Percentiles rank a stretch among this genome's conserved stretches.
phyloP scores from a whole-genome alignment of 2,888 invertebrate species.

The Pammene aurita region DNA sequence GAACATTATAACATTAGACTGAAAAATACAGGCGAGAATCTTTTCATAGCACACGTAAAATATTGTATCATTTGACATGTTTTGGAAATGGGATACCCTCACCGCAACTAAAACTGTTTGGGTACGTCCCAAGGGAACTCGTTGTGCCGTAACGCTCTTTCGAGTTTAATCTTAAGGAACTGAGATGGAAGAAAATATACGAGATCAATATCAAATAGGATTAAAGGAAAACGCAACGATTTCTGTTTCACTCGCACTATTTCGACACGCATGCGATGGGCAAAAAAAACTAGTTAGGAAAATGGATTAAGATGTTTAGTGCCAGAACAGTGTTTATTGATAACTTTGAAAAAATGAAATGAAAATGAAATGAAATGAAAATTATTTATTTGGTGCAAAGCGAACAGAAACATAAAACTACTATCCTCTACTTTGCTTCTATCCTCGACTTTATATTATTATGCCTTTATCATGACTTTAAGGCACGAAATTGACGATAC shows the following conservation, averaged over 20 bases:
- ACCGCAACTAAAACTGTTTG: constrained; percentile 25
- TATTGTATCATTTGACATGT: constrained; percentile 32
- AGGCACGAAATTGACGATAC: too few relatives aligned
- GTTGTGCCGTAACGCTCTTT: constrained; percentile 22
- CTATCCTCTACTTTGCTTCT: too few relatives aligned
- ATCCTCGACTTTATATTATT: too few relatives aligned
- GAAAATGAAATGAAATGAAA: too few relatives aligned
- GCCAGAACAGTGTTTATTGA: too few relatives aligned
- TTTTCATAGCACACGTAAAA: constrained; percentile 1
- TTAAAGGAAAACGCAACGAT: constrained; percentile 13
- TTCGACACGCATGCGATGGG: not conserved
- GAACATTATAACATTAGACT: not conserved
- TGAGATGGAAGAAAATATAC: constrained; percentile 26
- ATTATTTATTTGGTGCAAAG: too few relatives aligned
- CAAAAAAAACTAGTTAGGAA: not conserved
- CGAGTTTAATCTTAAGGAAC: constrained; percentile 28
- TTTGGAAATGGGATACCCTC: constrained; percentile 23
- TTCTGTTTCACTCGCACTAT: constrained; percentile 21
- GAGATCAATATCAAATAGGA: constrained; percentile 33
- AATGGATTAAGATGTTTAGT: too few relatives aligned
- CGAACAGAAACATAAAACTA: too few relatives aligned
- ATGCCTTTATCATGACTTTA: too few relatives aligned
- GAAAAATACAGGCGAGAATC: not conserved
- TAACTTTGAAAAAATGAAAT: too few relatives aligned
- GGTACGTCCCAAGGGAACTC: constrained; percentile 19